A percentile compares a stretch with the other conserved stretches of the same genome.
Conservation (phyloP, 2,113 vertebrate genomes). For the Rattus norvegicus region DNA sequence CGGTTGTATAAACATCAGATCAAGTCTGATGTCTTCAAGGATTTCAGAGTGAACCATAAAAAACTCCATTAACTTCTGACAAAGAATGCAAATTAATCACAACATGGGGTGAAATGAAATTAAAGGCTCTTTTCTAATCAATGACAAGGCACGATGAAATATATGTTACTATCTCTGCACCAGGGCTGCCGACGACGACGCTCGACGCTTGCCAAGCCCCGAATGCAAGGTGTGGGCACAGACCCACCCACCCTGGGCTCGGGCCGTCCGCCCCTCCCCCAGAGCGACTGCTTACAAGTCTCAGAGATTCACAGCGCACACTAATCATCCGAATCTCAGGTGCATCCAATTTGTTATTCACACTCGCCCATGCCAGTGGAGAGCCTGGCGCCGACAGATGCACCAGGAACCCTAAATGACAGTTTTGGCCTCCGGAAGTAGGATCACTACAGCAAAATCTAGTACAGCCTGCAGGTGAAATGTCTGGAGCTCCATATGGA, state of each 20-base stretch:
- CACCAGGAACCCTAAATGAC: constrained; percentile 97
- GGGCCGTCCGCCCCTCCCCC: constrained; percentile 64
- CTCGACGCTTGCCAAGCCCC: constrained; percentile 69
- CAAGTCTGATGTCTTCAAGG: constrained; percentile 98
- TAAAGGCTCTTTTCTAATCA: constrained; percentile 99
- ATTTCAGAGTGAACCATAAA: constrained; percentile 97
- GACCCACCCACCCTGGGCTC: constrained; percentile 71
- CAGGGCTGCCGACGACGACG: constrained; percentile 77
- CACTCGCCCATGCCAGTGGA: constrained; percentile 88
- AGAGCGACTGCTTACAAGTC: constrained; percentile 83
- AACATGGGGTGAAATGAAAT: constrained; percentile 99
- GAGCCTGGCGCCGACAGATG: constrained; percentile 95
- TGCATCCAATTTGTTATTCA: constrained; percentile 92
- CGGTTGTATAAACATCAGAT: constrained; percentile 99
- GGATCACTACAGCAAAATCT: constrained; percentile 96
- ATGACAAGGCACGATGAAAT: constrained; percentile 99
- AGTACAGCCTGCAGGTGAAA: constrained; percentile 99
- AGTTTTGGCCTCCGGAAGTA: constrained; percentile 98
- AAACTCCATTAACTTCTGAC: constrained; percentile 99
- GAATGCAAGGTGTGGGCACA: constrained; percentile 80
- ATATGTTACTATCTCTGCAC: constrained; percentile 90
- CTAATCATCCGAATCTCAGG: constrained; percentile 90
- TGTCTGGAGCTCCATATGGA: constrained; percentile 99
- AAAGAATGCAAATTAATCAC: constrained; percentile 99
- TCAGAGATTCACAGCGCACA: constrained; percentile 83